Evolutionary conservation across 2,797 vertebrate genomes (phyloP).

Genomic region (Enteromius radiatus): DNA sequence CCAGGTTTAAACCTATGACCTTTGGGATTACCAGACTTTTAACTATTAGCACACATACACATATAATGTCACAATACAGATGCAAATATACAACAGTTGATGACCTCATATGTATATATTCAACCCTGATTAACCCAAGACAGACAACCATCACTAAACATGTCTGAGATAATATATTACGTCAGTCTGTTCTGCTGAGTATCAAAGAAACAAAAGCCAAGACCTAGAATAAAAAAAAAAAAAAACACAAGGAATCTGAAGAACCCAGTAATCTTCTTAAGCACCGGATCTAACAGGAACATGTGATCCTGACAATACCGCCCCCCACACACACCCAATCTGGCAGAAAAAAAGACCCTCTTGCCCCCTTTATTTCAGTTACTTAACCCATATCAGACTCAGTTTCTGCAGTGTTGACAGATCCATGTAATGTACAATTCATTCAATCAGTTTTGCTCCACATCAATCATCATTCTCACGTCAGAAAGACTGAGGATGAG

Average conservation of each 20-base stretch:
- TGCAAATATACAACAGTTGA: neutral
- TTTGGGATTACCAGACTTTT: conserved; percentile 20
- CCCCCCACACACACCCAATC: neutral
- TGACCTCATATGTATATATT: neutral
- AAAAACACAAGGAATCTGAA: conserved; percentile 78
- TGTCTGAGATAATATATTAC: neutral
- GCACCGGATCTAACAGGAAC: conserved; percentile 74
- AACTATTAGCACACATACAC: neutral
- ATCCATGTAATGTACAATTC: neutral
- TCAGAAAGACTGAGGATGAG: neutral
- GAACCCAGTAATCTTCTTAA: conserved; percentile 83
- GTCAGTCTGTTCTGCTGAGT: neutral
- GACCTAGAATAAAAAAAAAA: conserved; percentile 67
- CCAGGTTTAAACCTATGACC: neutral
- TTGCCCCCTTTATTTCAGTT: neutral
- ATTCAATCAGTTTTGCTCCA: neutral
- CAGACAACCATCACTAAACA: neutral
- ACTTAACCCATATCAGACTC: neutral
- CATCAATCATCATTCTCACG: conserved; percentile 15
- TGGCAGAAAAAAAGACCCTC: neutral
- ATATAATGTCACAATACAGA: neutral
- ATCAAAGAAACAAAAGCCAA: conserved; percentile 53
- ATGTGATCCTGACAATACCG: conserved; percentile 81
- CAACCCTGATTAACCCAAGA: neutral
- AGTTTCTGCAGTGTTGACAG: conserved; percentile 4